Evolutionary conservation across 64 coral and sea anemone species (phyloP).

Genomic region (Catalaphyllia jardinei): DNA sequence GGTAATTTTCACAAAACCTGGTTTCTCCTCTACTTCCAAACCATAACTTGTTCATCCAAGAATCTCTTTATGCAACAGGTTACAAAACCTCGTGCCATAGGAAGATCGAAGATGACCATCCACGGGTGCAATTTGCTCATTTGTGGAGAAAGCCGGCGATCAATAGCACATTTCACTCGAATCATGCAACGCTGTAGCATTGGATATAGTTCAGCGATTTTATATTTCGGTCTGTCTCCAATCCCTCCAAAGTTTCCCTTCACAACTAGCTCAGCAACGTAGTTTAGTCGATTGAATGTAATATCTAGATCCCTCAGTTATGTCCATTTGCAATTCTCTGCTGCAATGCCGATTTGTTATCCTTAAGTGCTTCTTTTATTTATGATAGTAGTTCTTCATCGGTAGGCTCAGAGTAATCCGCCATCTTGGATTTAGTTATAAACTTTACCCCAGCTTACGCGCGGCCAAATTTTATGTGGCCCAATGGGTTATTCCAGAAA

Average conservation of each 20-base stretch:
- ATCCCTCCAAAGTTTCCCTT: slow-evolving; percentile 42
- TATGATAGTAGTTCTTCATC: too few species aligned
- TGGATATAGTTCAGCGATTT: slow-evolving; percentile 28
- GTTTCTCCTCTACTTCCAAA: slow-evolving; percentile 43
- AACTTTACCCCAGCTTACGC: too few species aligned
- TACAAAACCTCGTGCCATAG: slow-evolving; percentile 54
- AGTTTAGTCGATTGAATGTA: slow-evolving; percentile 44
- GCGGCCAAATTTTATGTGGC: too few species aligned
- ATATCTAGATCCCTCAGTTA: slow-evolving; percentile 26
- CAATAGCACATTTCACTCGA: slow-evolving; percentile 19
- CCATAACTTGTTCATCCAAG: slow-evolving; percentile 51
- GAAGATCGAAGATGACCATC: slow-evolving; percentile 37
- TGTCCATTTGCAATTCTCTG: slow-evolving; percentile 17
- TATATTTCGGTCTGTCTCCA: slow-evolving; percentile 22
- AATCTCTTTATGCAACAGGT: slow-evolving; percentile 42
- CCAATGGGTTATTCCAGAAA: too few species aligned
- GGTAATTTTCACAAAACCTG: slow-evolving; percentile 10
- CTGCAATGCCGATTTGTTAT: slow-evolving; percentile 14
- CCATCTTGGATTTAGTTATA: too few species aligned
- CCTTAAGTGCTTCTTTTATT: too few species aligned
- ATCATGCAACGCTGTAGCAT: slow-evolving; percentile 16
- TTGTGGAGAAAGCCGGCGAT: slow-evolving; percentile 35
- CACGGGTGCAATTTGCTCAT: slow-evolving; percentile 71
- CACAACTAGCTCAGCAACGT: slow-evolving; percentile 33
- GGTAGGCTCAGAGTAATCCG: too few species aligned